These are phyloP conservation scores for Scomber japonicus DNA, from an alignment of 2,113 vertebrate genomes.

Conservation along the genomic window DNA sequence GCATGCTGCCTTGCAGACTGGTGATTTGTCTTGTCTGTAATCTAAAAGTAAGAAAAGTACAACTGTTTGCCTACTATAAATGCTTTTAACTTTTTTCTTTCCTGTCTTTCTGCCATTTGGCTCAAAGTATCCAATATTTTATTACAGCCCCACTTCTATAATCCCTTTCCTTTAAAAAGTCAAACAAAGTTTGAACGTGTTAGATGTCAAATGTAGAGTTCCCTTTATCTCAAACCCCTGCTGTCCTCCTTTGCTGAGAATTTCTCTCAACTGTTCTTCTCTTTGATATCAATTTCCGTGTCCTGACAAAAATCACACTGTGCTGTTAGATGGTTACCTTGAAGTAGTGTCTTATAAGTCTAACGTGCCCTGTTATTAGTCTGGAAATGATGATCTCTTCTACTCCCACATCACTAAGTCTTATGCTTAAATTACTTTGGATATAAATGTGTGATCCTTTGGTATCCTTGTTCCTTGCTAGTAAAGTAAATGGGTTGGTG, in stretches of 20 bases:
- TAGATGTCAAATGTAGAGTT: too few species aligned
- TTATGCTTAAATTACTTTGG: constrained; percentile 9
- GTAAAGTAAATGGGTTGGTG: neutral
- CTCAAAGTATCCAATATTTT: too few species aligned
- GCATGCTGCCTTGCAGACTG: too few species aligned
- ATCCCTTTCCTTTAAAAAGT: too few species aligned
- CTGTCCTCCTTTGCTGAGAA: neutral
- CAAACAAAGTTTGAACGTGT: too few species aligned
- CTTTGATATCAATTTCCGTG: neutral
- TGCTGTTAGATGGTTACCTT: too few species aligned
- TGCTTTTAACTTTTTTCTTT: too few species aligned
- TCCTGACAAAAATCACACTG: constrained; percentile 1
- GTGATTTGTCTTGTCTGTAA: too few species aligned
- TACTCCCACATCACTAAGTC: constrained; percentile 5
- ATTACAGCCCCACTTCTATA: too few species aligned
- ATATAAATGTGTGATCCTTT: constrained; percentile 21
- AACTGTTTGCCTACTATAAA: too few species aligned
- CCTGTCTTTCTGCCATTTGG: too few species aligned
- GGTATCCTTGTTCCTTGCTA: constrained; percentile 5
- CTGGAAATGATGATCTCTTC: constrained; percentile 23
- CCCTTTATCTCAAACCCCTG: neutral
- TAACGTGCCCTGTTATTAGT: constrained; percentile 9
- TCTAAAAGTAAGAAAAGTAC: too few species aligned
- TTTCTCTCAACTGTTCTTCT: neutral
- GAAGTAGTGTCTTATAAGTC: neutral